phyloP scores from a whole-genome alignment of 2,113 vertebrate genomes.

The Gymnarchus niloticus region DNA sequence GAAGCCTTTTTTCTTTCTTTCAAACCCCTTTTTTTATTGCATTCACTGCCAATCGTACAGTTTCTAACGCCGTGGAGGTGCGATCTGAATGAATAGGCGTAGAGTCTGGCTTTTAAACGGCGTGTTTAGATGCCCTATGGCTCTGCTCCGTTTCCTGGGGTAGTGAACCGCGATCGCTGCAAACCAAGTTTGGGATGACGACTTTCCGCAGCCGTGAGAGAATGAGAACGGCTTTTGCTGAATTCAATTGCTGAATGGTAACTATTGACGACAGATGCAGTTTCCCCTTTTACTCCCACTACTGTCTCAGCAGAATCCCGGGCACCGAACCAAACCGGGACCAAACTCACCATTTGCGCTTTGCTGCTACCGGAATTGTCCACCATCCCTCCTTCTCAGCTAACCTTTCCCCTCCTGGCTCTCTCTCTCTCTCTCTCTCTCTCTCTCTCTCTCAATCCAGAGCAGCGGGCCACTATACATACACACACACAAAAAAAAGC shows the following conservation, averaged over 20 bases:
- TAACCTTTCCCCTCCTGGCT: constrained; percentile 35
- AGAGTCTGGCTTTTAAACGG: too few relatives aligned
- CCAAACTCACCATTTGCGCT: constrained; percentile 69
- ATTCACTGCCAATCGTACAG: not conserved
- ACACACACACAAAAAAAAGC: constrained; percentile 32
- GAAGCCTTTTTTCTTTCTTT: not conserved
- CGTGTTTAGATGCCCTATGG: too few relatives aligned
- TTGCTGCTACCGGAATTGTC: constrained; percentile 61
- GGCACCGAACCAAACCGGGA: constrained; percentile 30
- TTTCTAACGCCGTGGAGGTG: not conserved
- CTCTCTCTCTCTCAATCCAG: constrained; percentile 38
- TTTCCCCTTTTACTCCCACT: constrained; percentile 23
- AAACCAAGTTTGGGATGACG: not conserved
- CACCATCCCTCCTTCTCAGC: constrained; percentile 53
- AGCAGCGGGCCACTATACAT: constrained; percentile 34
- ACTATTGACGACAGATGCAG: not conserved
- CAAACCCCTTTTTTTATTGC: not conserved
- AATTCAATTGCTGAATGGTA: not conserved
- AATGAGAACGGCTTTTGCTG: not conserved
- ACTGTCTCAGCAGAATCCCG: constrained; percentile 54
- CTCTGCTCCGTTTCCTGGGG: not conserved
- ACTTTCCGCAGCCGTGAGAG: not conserved
- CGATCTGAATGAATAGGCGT: not conserved
- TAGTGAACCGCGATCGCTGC: not conserved
- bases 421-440: constrained; percentile 20